A percentile compares a stretch with the other conserved stretches of the same genome.
These are phyloP conservation scores for Epinephelus awoara DNA, from an alignment of 2,797 vertebrate species.

Conservation along the genomic window DNA sequence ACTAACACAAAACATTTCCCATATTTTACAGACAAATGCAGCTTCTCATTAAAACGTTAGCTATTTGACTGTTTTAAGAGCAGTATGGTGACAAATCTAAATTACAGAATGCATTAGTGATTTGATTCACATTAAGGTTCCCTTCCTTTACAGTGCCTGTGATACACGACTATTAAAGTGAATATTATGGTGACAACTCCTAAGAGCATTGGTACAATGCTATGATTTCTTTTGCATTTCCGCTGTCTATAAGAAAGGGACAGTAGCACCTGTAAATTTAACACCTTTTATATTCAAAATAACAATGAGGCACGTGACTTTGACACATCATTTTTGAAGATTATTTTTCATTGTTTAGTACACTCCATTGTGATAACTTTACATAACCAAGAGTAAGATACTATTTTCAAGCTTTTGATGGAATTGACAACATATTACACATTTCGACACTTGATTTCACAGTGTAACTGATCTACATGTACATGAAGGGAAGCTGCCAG, in stretches of 20 bases:
- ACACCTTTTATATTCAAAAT: neutral
- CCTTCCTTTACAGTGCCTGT: neutral
- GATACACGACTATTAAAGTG: neutral
- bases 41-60: neutral
- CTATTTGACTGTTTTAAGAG: neutral
- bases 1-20: neutral
- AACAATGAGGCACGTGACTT: neutral
- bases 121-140: neutral
- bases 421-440: neutral
- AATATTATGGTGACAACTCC: neutral
- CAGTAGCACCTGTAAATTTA: neutral
- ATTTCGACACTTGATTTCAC: slow-evolving; percentile 12
- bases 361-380: neutral
- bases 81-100: neutral
- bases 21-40: slow-evolving; percentile 3
- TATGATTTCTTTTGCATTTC: neutral
- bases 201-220: neutral
- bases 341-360: neutral
- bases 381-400: neutral
- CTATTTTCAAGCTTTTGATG: neutral
- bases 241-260: neutral
- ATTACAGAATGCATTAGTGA: neutral
- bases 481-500: slow-evolving; percentile 1
- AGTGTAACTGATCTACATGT: slow-evolving; percentile 6
- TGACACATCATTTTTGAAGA: neutral